These are phyloP conservation scores for Myotis davidii DNA, from an alignment of 2,113 vertebrate genomes.

Conservation along the genomic window DNA sequence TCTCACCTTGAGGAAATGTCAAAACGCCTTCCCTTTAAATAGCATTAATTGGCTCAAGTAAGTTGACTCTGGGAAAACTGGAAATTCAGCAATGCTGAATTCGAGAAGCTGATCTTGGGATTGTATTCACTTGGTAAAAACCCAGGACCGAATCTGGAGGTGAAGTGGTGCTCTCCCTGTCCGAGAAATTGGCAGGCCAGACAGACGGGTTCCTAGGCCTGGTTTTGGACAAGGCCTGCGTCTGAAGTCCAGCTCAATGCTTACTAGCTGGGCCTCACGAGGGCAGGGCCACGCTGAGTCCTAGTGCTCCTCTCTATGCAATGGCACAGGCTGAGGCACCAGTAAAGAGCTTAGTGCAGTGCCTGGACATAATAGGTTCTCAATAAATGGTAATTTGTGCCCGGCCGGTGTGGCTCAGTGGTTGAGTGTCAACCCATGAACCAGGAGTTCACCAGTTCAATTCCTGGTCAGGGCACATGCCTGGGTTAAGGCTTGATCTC, in stretches of 20 bases:
- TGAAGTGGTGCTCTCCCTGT: fast-evolving
- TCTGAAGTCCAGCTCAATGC: neutral
- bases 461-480: too few relatives aligned
- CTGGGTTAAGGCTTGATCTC: too few relatives aligned
- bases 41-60: neutral
- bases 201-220: too few relatives aligned
- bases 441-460: too few relatives aligned
- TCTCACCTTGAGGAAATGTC: neutral
- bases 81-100: neutral
- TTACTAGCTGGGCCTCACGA: neutral
- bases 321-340: too few relatives aligned
- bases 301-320: neutral
- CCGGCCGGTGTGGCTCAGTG: too few relatives aligned
- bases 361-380: neutral
- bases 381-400: too few relatives aligned
- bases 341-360: neutral
- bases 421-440: too few relatives aligned
- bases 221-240: neutral
- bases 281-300: neutral
- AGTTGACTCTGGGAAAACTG: neutral
- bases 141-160: neutral
- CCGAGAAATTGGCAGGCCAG: neutral
- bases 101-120: neutral
- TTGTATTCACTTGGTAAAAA: neutral
- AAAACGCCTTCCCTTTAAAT: neutral